Evolutionary conservation across 2,113 vertebrate genomes (phyloP).

Genomic region (Pelvicachromis taeniatus): DNA sequence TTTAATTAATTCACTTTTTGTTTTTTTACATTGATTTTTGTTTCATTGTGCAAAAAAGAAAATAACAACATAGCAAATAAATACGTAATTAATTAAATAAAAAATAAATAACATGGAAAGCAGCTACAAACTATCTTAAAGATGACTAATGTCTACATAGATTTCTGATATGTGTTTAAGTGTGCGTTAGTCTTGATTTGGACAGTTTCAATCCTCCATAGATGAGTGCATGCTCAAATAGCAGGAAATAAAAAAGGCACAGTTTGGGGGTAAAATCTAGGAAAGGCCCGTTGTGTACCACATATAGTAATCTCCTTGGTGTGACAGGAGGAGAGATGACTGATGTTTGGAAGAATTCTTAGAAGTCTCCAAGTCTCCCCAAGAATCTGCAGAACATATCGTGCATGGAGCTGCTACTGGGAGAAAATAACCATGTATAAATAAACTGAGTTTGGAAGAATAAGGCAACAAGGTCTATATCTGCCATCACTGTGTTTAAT

Average conservation of each 20-base stretch:
- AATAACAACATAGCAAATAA: background rate
- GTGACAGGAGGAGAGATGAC: conserved; percentile 77
- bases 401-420: conserved; percentile 92
- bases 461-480: background rate
- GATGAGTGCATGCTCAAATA: background rate
- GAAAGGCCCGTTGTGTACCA: conserved; percentile 64
- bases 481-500: background rate
- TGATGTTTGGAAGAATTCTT: conserved; percentile 87
- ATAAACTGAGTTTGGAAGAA: background rate
- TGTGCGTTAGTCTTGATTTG: background rate
- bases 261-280: background rate
- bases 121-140: background rate
- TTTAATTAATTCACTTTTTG: too few species aligned
- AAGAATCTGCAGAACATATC: conserved; percentile 88
- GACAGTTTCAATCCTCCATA: background rate
- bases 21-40: background rate
- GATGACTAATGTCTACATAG: background rate
- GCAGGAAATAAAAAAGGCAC: background rate
- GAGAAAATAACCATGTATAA: conserved; percentile 48
- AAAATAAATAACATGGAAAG: background rate
- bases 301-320: conserved; percentile 89
- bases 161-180: background rate
- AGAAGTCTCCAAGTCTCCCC: conserved; percentile 84
- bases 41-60: background rate
- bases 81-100: background rate